These are phyloP conservation scores for Cyanistes caeruleus DNA, from an alignment of 2,113 vertebrate species.

Conservation along the genomic window DNA sequence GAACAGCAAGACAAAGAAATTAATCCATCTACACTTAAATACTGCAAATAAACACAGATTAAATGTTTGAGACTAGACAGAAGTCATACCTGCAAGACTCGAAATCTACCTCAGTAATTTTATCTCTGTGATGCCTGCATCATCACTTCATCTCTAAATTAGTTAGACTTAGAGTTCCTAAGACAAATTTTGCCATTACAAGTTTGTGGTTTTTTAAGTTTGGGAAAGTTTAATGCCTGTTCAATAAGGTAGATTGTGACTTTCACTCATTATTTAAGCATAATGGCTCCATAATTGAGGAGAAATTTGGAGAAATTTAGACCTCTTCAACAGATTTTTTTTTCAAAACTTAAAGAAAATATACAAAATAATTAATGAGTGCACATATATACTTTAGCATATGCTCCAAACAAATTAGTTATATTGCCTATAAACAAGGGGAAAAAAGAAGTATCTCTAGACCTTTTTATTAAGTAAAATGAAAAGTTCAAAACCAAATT, in stretches of 20 bases:
- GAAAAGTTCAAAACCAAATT: neutral
- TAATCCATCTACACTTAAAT: neutral
- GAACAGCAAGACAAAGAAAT: neutral
- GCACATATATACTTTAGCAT: neutral
- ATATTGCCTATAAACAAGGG: neutral
- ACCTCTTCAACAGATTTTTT: neutral
- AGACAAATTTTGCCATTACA: neutral
- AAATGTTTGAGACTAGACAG: neutral
- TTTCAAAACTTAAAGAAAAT: neutral
- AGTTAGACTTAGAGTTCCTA: neutral
- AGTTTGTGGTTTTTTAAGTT: neutral
- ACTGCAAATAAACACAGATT: neutral
- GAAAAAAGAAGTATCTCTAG: neutral
- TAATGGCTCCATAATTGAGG: neutral
- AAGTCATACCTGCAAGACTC: neutral
- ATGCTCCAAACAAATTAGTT: neutral
- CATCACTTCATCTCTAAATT: too few species aligned
- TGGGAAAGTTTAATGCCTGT: neutral
- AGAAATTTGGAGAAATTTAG: neutral
- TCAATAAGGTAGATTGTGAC: neutral
- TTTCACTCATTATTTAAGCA: neutral
- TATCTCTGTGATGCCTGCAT: neutral
- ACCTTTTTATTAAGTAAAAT: neutral
- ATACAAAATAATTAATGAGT: neutral
- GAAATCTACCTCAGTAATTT: neutral